Percentiles rank a stretch among this genome's conserved stretches.
phyloP scores from a whole-genome alignment of 2,888 invertebrate species.

The Harpagoxenus sublaevis region DNA sequence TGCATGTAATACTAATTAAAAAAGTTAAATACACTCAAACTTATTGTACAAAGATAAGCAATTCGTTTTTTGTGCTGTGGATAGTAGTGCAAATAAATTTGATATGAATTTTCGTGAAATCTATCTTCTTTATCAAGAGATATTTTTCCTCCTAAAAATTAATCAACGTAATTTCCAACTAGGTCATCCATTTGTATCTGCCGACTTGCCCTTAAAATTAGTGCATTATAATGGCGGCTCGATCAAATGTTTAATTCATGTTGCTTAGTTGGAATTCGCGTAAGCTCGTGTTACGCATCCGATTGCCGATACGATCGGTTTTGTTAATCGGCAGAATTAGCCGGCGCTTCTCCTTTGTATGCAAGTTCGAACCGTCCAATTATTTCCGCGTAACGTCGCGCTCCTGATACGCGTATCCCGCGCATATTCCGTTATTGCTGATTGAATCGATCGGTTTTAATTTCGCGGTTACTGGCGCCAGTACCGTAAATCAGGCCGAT shows the following conservation, averaged over 20 bases:
- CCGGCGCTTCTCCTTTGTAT: conserved; percentile 48
- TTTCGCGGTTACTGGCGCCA: conserved; percentile 72
- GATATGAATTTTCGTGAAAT: not conserved
- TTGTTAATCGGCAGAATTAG: conserved; percentile 49
- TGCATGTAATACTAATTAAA: not conserved
- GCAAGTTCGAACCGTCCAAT: conserved; percentile 46
- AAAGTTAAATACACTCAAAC: not conserved
- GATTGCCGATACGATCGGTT: conserved; percentile 33
- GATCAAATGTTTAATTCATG: conserved; percentile 49
- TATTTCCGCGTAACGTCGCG: conserved; percentile 54
- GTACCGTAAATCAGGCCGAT: conserved; percentile 31
- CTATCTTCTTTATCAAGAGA: not conserved
- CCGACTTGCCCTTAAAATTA: conserved; percentile 23
- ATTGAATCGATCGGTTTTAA: conserved; percentile 82
- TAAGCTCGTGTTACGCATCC: conserved; percentile 47
- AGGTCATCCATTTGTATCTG: not conserved
- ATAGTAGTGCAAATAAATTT: not conserved
- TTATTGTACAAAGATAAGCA: not conserved
- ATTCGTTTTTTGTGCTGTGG: not conserved
- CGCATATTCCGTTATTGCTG: conserved; percentile 79
- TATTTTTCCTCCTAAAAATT: not conserved
- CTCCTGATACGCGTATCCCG: conserved; percentile 39
- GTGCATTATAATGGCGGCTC: not conserved
- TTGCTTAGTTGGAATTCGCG: conserved; percentile 38
- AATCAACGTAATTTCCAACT: conserved; percentile 6